Percentiles rank a stretch among this genome's conserved stretches.
Conservation (phyloP, 2,113 vertebrate genomes). For the Vireo altiloquus region DNA sequence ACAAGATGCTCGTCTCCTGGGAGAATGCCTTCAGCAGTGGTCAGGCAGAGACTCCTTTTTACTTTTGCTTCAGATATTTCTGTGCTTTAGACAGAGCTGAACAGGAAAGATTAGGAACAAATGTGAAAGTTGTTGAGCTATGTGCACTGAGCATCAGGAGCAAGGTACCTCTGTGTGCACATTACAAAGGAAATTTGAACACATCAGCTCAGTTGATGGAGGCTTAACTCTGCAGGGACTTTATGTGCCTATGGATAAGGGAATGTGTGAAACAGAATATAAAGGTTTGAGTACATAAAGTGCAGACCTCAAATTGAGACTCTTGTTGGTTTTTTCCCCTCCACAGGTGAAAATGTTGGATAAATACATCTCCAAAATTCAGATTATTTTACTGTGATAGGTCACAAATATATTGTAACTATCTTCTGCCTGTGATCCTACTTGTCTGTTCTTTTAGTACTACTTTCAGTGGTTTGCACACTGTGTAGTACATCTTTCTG, state of each 20-base stretch:
- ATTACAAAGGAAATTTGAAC: neutral
- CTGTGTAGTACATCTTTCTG: neutral
- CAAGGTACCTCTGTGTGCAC: neutral
- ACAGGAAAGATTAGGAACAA: neutral
- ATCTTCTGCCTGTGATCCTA: neutral
- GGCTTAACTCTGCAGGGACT: neutral
- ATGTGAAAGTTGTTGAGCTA: neutral
- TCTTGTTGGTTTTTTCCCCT: neutral
- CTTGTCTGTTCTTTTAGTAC: neutral
- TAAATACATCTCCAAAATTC: neutral
- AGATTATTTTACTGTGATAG: neutral
- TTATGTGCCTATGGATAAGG: neutral
- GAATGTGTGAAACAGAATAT: neutral
- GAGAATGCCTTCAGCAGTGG: neutral
- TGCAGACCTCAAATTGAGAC: neutral
- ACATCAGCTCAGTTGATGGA: neutral
- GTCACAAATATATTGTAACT: neutral
- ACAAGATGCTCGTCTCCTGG: neutral
- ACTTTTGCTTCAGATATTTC: neutral
- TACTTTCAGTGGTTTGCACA: neutral
- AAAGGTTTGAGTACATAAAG: neutral
- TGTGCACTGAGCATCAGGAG: neutral
- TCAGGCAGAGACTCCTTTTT: neutral
- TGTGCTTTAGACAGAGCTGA: neutral
- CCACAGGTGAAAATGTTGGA: neutral